Base-by-base conservation (phyloP, 1,140 invertebrate species). In the Argopecten irradians region DNA sequence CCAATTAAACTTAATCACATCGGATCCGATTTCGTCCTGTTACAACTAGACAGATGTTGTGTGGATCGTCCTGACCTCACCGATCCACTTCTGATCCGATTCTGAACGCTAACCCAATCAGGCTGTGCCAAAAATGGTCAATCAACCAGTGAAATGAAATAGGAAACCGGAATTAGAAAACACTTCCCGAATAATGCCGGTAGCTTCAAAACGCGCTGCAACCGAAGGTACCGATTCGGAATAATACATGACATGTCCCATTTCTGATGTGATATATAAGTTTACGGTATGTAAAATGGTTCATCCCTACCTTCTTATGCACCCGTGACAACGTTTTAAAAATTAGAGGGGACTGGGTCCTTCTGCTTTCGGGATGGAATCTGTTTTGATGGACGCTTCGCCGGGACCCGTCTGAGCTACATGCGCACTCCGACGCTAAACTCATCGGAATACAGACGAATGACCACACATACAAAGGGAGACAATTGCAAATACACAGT, bases 111-210 rank as follows among this genome's bases (percentile, higher is more conserved):
- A 71, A 71, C 55, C 55, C 55, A 71, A 71, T 71, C 55, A 71
- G 55, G 55, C 16, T 71, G n/a, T 71, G 55, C 55, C 55, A 71
- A 71, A 71, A 71, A 71, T 71, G 55, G 55, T 28, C 55, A 71
- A 71, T 71, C 55, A 71, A 71, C 43, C 55, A 71, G 55, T 71
- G 55, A 71, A 71, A 71, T 71, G 55, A 71, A 71, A 71, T 71
- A 71, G n/a, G 55, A 71, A 71, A 71, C 55, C 55, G 55, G 55
- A 71, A 71, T 71, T 71, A 71, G 55, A 46, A 46, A 39, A 46
- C 22, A 71, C 55, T 71, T 71, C 55, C n/a, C 55, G 55, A 71
- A 71, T 71, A 71, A 71, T 71, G 55, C 55, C 55, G 55, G 55
- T 28, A 71, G 55, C 55, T 71, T 71, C 55, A 71, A n/a, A 71